Percentiles rank a stretch among this genome's conserved stretches.
Conservation (phyloP, 2,113 vertebrate species). For the Osmerus eperlanus region DNA sequence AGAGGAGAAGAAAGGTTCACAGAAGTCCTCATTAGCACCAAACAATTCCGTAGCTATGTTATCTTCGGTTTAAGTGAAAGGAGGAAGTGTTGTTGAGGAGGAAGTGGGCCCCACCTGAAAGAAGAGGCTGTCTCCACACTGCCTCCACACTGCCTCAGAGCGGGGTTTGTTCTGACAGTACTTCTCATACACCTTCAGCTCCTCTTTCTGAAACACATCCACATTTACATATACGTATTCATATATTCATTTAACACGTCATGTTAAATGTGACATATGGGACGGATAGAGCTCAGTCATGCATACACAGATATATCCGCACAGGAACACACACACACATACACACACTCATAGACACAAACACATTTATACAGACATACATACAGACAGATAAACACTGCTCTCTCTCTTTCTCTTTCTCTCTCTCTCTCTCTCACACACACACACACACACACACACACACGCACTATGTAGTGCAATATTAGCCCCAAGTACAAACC, state of each 20-base stretch:
- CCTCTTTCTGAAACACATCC: constrained; percentile 80
- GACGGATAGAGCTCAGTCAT: too few species aligned
- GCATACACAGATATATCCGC: too few species aligned
- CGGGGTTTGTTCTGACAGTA: constrained; percentile 94
- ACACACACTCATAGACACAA: neutral
- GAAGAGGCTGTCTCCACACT: constrained; percentile 89
- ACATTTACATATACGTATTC: too few species aligned
- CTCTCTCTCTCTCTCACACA: too few species aligned
- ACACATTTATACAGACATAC: neutral
- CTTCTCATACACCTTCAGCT: constrained; percentile 92
- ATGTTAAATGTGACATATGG: too few species aligned
- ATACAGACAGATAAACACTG: neutral
- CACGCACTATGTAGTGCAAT: neutral
- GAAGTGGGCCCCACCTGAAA: constrained; percentile 76
- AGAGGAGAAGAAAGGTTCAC: too few species aligned
- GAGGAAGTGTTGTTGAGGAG: neutral
- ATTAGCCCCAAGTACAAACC: constrained; percentile 69
- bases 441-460: neutral
- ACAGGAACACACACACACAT: neutral
- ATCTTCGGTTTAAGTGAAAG: too few species aligned
- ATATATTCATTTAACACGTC: too few species aligned
- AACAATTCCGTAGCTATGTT: too few species aligned
- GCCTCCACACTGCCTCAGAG: constrained; percentile 90
- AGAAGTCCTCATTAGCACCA: too few species aligned
- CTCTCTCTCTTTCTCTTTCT: neutral